Evolutionary conservation across 2,797 vertebrate species (phyloP).

Genomic region (Micrastur ruficollis): DNA sequence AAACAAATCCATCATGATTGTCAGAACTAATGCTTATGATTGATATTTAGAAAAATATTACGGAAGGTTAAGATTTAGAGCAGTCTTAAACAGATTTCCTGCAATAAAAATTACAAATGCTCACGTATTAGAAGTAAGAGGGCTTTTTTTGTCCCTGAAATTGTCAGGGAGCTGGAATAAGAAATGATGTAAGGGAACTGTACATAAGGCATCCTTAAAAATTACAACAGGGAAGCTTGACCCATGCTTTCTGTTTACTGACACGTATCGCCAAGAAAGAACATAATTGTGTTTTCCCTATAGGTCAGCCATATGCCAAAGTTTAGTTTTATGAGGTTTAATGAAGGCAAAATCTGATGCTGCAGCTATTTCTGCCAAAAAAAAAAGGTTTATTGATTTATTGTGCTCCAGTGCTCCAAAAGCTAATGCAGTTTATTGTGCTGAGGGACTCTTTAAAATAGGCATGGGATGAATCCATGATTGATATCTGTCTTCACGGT

Average conservation of each 20-base stretch:
- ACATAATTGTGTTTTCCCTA: not conserved
- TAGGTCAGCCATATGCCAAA: not conserved
- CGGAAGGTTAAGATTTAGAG: not conserved
- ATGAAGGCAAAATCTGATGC: constrained; percentile 11
- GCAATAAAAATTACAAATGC: not conserved
- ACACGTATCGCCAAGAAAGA: not conserved
- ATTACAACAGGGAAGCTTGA: not conserved
- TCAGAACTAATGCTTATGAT: not conserved
- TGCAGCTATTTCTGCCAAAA: not conserved
- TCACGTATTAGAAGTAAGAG: not conserved
- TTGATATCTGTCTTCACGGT: not conserved
- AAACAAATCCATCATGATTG: not conserved
- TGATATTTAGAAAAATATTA: not conserved
- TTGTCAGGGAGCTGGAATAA: not conserved
- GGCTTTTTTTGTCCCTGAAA: not conserved
- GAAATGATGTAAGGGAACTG: not conserved
- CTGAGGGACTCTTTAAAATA: not conserved
- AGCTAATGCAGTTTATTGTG: not conserved
- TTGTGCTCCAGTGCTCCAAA: not conserved
- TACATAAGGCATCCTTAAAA: not conserved
- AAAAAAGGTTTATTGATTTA: not conserved
- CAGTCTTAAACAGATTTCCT: not conserved
- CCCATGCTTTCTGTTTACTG: not conserved
- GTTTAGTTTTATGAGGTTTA: not conserved
- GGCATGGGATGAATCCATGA: not conserved